Evolutionary conservation across 1,140 invertebrate genomes (phyloP).

Genomic region (Saccostrea glomerata): DNA sequence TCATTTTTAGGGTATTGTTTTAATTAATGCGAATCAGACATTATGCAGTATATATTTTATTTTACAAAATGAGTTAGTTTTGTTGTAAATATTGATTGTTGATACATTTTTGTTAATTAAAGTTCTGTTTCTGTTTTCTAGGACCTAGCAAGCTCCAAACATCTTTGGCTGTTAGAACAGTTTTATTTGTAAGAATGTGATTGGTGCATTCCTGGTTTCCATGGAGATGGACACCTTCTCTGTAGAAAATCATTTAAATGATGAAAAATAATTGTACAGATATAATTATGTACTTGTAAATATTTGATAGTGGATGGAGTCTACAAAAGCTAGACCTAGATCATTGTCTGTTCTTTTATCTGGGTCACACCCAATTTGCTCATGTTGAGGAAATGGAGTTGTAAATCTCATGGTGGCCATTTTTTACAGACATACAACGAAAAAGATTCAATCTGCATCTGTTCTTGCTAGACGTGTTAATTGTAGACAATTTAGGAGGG

Average conservation of each 20-base stretch:
- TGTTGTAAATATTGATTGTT: too few species aligned
- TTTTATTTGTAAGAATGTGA: slow-evolving; percentile 32
- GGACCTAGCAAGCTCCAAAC: slow-evolving; percentile 25
- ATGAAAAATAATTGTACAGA: slow-evolving; percentile 34
- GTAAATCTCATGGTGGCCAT: slow-evolving; percentile 16
- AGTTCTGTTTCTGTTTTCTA: not conserved
- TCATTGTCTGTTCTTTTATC: slow-evolving; percentile 16
- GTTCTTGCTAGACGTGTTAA: not conserved
- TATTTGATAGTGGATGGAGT: slow-evolving; percentile 28
- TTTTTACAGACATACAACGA: slow-evolving; percentile 35
- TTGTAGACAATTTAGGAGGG: slow-evolving; percentile 2
- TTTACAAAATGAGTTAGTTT: too few species aligned
- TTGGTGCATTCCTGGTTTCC: slow-evolving; percentile 29
- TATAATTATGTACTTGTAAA: slow-evolving; percentile 26
- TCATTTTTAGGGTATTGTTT: too few species aligned
- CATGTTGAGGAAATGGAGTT: slow-evolving; percentile 33
- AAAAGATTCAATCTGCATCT: slow-evolving; percentile 7
- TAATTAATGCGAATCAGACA: too few species aligned
- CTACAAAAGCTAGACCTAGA: slow-evolving; percentile 26
- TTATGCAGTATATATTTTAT: too few species aligned
- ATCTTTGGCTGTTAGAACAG: slow-evolving; percentile 27
- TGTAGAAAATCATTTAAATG: slow-evolving; percentile 16
- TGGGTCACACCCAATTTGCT: slow-evolving; percentile 32
- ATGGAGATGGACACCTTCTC: not conserved
- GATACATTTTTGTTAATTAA: not conserved